Evolutionary conservation across 2,888 invertebrate species (phyloP).

Genomic region (Nephrotoma flavescens): DNA sequence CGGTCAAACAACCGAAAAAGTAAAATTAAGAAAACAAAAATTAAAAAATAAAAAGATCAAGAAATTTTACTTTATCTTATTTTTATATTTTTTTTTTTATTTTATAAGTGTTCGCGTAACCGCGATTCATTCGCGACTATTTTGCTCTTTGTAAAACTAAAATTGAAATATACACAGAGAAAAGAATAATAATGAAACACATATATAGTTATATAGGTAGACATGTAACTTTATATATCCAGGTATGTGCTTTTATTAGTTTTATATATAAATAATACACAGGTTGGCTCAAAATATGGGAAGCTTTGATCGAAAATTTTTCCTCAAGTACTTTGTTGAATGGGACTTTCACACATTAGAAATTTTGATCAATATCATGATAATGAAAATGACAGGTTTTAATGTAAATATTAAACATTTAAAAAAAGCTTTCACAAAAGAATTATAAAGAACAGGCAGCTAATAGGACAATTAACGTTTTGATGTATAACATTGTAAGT

Average conservation of each 20-base stretch:
- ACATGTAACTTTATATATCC: not conserved
- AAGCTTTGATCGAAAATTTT: too few relatives aligned
- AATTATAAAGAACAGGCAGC: too few relatives aligned
- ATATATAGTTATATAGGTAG: not conserved
- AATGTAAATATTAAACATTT: too few relatives aligned
- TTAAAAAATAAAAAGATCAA: not conserved
- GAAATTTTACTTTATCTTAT: not conserved
- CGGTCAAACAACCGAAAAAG: not conserved
- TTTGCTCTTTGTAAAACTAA: not conserved
- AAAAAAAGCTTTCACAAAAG: too few relatives aligned
- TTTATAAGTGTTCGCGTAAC: conserved; percentile 13
- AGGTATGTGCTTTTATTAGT: not conserved
- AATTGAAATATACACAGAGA: not conserved
- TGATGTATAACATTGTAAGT: too few relatives aligned
- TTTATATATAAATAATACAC: not conserved
- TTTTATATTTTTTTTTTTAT: not conserved
- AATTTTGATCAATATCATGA: too few relatives aligned
- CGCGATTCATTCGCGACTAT: conserved; percentile 18
- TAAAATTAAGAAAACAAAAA: conserved; percentile 3
- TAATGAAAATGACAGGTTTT: too few relatives aligned
- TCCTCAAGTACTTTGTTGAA: too few relatives aligned
- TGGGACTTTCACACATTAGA: too few relatives aligned
- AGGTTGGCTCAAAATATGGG: not conserved
- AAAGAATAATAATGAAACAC: not conserved
- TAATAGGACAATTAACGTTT: too few relatives aligned